Evolutionary conservation across 2,888 invertebrate species (phyloP).

Genomic region (Rhabditoides inermis): DNA sequence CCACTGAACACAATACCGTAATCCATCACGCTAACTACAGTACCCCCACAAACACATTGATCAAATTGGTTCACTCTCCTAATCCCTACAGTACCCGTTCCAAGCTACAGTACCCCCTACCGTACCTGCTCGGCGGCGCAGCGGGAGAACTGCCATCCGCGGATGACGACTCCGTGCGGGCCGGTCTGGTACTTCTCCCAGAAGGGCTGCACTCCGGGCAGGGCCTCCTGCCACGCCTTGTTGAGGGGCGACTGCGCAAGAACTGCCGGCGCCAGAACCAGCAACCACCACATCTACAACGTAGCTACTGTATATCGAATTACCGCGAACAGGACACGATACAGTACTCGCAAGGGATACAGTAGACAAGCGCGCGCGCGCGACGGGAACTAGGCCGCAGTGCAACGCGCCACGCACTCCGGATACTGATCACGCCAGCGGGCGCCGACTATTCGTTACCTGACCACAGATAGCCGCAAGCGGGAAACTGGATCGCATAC

Average conservation of each 20-base stretch:
- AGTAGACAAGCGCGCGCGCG: too few relatives aligned
- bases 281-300: neutral
- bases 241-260: slow-evolving; percentile 30
- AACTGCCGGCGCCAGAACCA: neutral
- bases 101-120: too few relatives aligned
- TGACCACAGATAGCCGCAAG: too few relatives aligned
- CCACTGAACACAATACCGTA: slow-evolving; percentile 47
- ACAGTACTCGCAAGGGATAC: too few relatives aligned
- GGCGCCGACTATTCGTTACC: too few relatives aligned
- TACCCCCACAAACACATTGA: neutral
- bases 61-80: neutral
- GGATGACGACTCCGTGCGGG: slow-evolving; percentile 48
- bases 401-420: too few relatives aligned
- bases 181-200: slow-evolving; percentile 52
- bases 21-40: too few relatives aligned
- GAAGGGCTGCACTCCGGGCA: slow-evolving; percentile 49
- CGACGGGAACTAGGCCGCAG: too few relatives aligned
- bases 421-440: too few relatives aligned
- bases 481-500: too few relatives aligned
- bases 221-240: slow-evolving; percentile 50
- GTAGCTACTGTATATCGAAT: neutral
- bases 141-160: slow-evolving; percentile 52
- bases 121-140: slow-evolving; percentile 49
- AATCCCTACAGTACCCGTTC: too few relatives aligned
- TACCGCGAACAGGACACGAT: too few relatives aligned